Evolutionary conservation across 2,797 vertebrate species (phyloP), one percentile per base, ranked within the genome.

Genomic region (Remorina albescens): DNA sequence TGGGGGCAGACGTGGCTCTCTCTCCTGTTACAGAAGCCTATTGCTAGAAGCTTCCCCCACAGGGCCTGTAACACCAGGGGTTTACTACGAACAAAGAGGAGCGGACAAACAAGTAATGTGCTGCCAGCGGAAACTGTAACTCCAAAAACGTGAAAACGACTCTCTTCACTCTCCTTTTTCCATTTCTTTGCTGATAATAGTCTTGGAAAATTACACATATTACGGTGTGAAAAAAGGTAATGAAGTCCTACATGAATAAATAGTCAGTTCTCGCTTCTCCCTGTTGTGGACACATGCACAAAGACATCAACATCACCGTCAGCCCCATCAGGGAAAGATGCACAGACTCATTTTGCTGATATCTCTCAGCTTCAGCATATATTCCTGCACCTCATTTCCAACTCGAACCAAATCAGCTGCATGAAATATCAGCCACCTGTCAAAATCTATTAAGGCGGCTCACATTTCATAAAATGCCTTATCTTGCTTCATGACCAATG

Each of bases 401-500:
- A 62, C 30, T 71, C 23, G 51, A 80, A 87, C 76, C 78, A 83
- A 80, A 84, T 83, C 61, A 70, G 65, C 84, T 76, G 71, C 21
- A 34, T 47, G 53, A 68, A 83, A 82, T 82, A 89, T 86, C 78
- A 83, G 74, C 80, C 53, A 67, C 77, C 85, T 90, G 89, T 91
- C 91, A 87, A 77, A 89, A 79, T 78, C 62, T 81, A 80, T 89
- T 86, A 81, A 78, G 44, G 59, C 28, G 70, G 80, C 86, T 91
- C 83, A 72, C 85, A 86, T 91, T 88, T 89, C 86, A 88, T 62
- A 54, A 83, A 85, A 78, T 66, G 26, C 81, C 87, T 88, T 93
- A 94, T 93, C 91, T 90, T 21, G 56, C 88, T 78, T 87, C 83
- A 83, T 74, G 86, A 90, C 87, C 85, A 77, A 61, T 80, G 85